A percentile compares a stretch with the other conserved stretches of the same genome.
These are phyloP conservation scores for Drosophila cardini DNA, from an alignment of 1,140 invertebrate species.

Conservation along the genomic window DNA sequence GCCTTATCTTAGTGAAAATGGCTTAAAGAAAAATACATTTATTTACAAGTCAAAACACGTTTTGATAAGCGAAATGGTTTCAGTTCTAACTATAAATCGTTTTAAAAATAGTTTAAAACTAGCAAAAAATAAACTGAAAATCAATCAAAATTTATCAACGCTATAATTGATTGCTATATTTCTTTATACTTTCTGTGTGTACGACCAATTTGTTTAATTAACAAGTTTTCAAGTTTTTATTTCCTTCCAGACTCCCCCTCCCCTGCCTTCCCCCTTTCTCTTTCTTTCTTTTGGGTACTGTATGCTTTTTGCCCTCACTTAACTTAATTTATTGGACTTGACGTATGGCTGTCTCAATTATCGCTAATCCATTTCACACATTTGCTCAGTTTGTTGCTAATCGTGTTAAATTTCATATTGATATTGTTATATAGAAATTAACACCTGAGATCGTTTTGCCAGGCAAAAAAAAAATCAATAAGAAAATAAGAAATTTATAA, in stretches of 20 bases:
- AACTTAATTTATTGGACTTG: slow-evolving; percentile 39
- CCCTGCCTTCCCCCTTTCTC: background rate
- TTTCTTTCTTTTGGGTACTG: background rate
- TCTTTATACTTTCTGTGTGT: slow-evolving; percentile 6
- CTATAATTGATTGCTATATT: background rate
- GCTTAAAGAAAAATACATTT: background rate
- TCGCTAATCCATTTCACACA: slow-evolving; percentile 44
- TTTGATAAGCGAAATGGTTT: background rate
- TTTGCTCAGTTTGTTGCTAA: slow-evolving; percentile 57
- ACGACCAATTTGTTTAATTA: slow-evolving; percentile 15
- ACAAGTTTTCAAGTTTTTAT: slow-evolving; percentile 15
- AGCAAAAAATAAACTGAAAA: background rate
- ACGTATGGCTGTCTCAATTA: slow-evolving; percentile 56
- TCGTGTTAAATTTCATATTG: slow-evolving; percentile 51
- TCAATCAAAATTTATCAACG: background rate
- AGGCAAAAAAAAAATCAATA: slow-evolving; percentile 21
- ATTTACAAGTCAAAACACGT: background rate
- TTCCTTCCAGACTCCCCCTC: too few species aligned
- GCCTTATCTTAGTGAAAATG: background rate
- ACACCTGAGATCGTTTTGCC: slow-evolving; percentile 54
- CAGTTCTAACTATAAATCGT: background rate
- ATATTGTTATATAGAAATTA: slow-evolving; percentile 67
- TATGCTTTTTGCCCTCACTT: background rate
- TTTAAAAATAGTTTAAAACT: background rate
- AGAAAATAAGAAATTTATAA: too few species aligned